phyloP scores from a whole-genome alignment of 2,888 invertebrate species.

The Deroplatys truncata region DNA sequence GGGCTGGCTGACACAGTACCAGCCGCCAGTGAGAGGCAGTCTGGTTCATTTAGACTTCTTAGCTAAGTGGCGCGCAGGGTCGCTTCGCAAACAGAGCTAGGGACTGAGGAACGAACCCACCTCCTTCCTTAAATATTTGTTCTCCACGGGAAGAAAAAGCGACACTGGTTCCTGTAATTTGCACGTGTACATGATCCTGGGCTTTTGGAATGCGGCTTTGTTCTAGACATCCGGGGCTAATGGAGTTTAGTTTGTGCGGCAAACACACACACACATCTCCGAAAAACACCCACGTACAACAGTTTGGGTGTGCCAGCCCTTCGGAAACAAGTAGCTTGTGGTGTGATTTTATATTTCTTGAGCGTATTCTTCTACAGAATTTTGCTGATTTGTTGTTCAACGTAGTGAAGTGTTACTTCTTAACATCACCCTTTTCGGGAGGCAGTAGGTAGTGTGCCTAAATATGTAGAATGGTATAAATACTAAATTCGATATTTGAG shows the following conservation, averaged over 20 bases:
- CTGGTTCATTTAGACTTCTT: not conserved
- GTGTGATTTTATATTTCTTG: no score
- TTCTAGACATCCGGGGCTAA: not conserved
- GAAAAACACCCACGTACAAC: not conserved
- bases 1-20: not conserved
- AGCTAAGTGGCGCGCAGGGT: not conserved
- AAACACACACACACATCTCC: not conserved
- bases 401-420: no score
- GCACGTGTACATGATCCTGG: not conserved
- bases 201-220: not conserved
- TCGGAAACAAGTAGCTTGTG: no score
- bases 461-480: no score
- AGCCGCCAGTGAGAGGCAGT: not conserved
- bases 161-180: not conserved
- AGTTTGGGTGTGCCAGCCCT: not conserved
- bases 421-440: no score
- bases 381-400: no score
- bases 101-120: not conserved
- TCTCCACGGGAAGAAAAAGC: not conserved
- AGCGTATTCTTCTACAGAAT: no score
- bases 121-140: constrained; percentile 3
- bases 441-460: no score
- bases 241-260: not conserved
- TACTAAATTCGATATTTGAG: no score
- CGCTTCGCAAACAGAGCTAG: not conserved